Evolutionary conservation across 2,113 vertebrate genomes (phyloP), one percentile per base, ranked within the genome.

Genomic region (Climacteris rufus): DNA sequence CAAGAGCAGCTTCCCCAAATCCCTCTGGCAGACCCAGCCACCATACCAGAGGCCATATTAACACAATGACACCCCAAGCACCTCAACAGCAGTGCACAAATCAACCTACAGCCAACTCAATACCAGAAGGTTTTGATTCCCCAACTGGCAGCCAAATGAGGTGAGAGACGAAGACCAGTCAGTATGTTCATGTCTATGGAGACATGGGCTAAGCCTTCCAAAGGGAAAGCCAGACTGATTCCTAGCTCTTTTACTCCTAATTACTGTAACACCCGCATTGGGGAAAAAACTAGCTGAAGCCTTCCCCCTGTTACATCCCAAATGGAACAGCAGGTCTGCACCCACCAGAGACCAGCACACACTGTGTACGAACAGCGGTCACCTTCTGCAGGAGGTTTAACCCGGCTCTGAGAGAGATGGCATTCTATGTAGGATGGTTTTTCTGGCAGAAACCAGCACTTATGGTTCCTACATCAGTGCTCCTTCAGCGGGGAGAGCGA

Each of bases 401-500:
- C 11, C 7, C 3, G 13, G 44, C 52, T 88, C 35, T 15, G 13
- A 40, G 15, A 33, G 6, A 27, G 11, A 33, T 24, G 7, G 15
- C 15, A 50, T 1, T 23, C n/a, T n/a, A n/a, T n/a, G 6, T 5
- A 30, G 5, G 13, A 63, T 0, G 1, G 47, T 5, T 15, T 2
- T 40, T 16, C 56, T 24, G 12, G 3, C 1, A 6, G 10, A 19
- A 56, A 24, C 3, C 24, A 16, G 13, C 56, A 37, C 27, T 44
- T 24, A 22, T 0, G 2, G 22, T 2, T 16, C 17, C 80, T 16
- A 6, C 10, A 30, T 1, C 22, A 13, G 5, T 0, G 0, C 9
- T 33, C 31, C 27, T 8, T 11, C 70, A 13, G 15, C 0, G 9
- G n/a, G 35, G 35, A 75, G 19, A 44, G 45, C 2, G 0, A 16